phyloP scores from a whole-genome alignment of 2,888 invertebrate genomes.

The Druceiella hillmani region DNA sequence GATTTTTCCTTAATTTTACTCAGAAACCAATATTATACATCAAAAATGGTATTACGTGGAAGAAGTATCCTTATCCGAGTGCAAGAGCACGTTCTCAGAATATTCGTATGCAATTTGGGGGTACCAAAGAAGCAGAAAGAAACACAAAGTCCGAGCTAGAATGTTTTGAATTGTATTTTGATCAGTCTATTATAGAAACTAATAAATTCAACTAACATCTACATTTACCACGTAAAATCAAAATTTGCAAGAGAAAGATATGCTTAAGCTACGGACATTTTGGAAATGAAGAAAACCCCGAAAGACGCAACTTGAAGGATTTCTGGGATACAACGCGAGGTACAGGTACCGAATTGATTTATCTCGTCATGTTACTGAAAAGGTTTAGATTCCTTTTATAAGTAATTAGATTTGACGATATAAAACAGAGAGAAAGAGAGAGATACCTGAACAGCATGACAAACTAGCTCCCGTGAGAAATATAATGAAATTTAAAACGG shows the following conservation, averaged over 20 bases:
- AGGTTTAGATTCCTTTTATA: neutral
- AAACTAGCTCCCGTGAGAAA: constrained; percentile 1
- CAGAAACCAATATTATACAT: constrained; percentile 7
- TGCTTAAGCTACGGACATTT: neutral
- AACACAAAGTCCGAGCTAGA: constrained; percentile 5
- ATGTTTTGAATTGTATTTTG: constrained; percentile 7
- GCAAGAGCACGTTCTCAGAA: constrained; percentile 5
- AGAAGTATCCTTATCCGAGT: constrained; percentile 7
- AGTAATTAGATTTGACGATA: constrained; percentile 1
- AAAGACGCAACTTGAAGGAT: constrained; percentile 1
- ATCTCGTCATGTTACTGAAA: neutral
- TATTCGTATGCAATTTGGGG: constrained; percentile 4
- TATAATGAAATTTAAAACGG: too few species aligned
- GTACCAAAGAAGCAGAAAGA: constrained; percentile 4
- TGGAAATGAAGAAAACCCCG: neutral
- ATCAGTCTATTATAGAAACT: constrained; percentile 5
- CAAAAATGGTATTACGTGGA: constrained; percentile 6
- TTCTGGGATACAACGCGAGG: neutral
- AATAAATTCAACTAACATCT: constrained; percentile 6
- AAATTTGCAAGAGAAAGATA: constrained; percentile 5
- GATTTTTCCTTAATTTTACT: constrained; percentile 5
- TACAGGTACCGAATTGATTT: neutral
- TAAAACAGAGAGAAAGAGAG: constrained; percentile 4
- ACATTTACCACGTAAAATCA: constrained; percentile 6
- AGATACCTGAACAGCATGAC: constrained; percentile 3